Conservation (phyloP, 2,888 invertebrate species). For the Amiota mariae region DNA sequence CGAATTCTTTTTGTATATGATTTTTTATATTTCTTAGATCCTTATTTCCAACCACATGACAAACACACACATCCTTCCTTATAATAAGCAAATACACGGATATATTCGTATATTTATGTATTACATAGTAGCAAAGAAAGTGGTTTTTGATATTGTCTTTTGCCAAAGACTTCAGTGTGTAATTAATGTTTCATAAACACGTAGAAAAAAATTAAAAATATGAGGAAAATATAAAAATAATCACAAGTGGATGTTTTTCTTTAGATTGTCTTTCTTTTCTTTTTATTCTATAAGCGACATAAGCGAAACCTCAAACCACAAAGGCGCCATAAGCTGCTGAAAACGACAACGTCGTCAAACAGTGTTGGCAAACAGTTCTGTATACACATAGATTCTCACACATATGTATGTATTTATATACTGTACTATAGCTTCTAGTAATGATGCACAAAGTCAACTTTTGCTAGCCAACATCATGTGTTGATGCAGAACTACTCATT, state of each 20-base stretch:
- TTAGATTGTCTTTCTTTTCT: slow-evolving; percentile 51
- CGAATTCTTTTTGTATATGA: slow-evolving; percentile 52
- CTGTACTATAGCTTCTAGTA: slow-evolving; percentile 47
- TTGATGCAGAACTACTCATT: slow-evolving; percentile 5
- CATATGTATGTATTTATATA: neutral
- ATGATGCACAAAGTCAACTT: slow-evolving; percentile 64
- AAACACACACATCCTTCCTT: too few species aligned
- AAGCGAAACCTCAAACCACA: slow-evolving; percentile 23
- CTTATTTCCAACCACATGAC: neutral
- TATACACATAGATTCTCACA: too few species aligned
- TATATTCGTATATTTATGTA: neutral
- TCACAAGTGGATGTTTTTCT: slow-evolving; percentile 3
- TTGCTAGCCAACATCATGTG: slow-evolving; percentile 53
- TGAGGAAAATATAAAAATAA: neutral
- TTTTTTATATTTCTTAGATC: slow-evolving; percentile 2
- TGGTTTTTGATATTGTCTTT: slow-evolving; percentile 5
- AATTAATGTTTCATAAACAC: slow-evolving; percentile 18
- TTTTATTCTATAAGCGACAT: slow-evolving; percentile 23
- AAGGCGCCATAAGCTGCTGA: slow-evolving; percentile 5
- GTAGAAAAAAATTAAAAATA: neutral
- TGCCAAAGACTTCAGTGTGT: neutral
- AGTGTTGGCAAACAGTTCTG: neutral
- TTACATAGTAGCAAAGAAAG: neutral
- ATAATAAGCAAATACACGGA: too few species aligned
- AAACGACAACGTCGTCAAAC: slow-evolving; percentile 9